These are phyloP conservation scores for Taeniopygia guttata DNA, from an alignment of 2,797 vertebrate genomes.

Conservation along the genomic window DNA sequence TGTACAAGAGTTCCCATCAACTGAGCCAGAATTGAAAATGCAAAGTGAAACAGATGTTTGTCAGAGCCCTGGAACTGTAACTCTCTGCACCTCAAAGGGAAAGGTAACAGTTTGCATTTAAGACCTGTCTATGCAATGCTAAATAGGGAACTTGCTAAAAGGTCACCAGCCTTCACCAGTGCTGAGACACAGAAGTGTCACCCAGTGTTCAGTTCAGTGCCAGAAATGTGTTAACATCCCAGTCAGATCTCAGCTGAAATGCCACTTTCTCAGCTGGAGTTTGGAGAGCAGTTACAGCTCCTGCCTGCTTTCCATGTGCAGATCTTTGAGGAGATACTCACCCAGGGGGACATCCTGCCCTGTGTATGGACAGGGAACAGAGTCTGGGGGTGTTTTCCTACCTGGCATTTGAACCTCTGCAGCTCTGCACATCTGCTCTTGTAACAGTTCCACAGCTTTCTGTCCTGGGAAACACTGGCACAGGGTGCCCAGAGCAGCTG, in stretches of 20 bases:
- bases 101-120: not conserved
- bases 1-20: not conserved
- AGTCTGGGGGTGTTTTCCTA: not conserved
- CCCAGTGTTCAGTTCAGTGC: not conserved
- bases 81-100: not conserved
- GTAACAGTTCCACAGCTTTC: not conserved
- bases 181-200: not conserved
- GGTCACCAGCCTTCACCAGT: not conserved
- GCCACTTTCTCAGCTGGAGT: not conserved
- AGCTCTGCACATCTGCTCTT: not conserved
- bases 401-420: not conserved
- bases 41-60: slow-evolving; percentile 15
- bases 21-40: slow-evolving; percentile 6
- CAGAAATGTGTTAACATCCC: not conserved
- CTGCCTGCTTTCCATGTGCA: not conserved
- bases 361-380: not conserved
- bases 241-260: not conserved
- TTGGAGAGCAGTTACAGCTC: not conserved
- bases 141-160: not conserved
- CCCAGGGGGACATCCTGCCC: not conserved
- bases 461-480: not conserved
- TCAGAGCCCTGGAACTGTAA: not conserved
- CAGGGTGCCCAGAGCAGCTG: not conserved
- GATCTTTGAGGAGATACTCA: not conserved
- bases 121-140: not conserved